Conservation (phyloP, 1,140 invertebrate genomes). For the Drosophila triauraria region DNA sequence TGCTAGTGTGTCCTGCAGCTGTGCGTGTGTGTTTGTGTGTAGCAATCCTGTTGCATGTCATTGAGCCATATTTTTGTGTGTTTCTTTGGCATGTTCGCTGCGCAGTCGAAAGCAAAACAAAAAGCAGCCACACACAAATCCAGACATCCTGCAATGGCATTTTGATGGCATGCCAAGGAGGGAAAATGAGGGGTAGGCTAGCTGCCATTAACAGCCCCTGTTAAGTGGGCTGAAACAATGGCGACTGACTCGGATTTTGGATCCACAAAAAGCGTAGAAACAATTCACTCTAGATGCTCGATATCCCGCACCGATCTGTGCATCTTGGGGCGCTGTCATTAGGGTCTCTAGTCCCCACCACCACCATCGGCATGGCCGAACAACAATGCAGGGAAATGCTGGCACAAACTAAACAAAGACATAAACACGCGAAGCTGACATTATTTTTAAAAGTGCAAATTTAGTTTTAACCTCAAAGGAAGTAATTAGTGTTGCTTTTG, state of each 20-base stretch:
- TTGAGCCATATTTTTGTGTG: conserved; percentile 78
- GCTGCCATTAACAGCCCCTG: conserved; percentile 35
- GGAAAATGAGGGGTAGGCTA: background rate
- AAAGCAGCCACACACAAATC: conserved; percentile 24
- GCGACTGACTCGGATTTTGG: background rate
- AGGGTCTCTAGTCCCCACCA: background rate
- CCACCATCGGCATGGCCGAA: background rate
- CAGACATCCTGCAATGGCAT: conserved; percentile 62
- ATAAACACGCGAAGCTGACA: conserved; percentile 84
- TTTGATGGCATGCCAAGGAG: conserved; percentile 38
- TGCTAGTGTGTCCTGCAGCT: conserved; percentile 1
- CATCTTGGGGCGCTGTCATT: conserved; percentile 14
- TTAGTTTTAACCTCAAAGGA: conserved; percentile 85
- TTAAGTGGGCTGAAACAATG: conserved; percentile 33
- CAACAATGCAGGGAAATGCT: conserved; percentile 49
- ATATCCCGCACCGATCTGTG: conserved; percentile 15
- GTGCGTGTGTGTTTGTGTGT: conserved; percentile 35
- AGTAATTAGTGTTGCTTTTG: conserved; percentile 84
- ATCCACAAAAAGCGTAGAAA: background rate
- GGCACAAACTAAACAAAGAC: conserved; percentile 76
- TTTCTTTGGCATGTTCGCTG: conserved; percentile 65
- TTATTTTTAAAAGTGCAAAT: conserved; percentile 85
- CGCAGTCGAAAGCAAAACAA: conserved; percentile 35
- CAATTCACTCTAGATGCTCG: background rate
- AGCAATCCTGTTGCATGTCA: conserved; percentile 78